Percentiles rank a stretch among this genome's conserved stretches.
These are phyloP conservation scores for Drosophila testacea DNA, from an alignment of 2,888 invertebrate species.

Conservation along the genomic window DNA sequence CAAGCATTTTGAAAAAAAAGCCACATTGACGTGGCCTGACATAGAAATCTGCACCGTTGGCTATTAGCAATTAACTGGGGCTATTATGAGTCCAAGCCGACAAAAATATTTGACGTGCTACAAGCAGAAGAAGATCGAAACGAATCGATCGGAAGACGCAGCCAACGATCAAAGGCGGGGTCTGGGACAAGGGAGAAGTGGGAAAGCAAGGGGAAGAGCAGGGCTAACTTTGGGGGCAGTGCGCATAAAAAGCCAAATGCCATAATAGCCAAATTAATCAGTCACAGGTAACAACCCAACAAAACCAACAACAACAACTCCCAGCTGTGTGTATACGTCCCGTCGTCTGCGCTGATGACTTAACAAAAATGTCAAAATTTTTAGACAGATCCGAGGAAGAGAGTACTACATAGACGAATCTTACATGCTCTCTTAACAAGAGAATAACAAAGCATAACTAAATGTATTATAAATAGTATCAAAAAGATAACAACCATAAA, in stretches of 20 bases:
- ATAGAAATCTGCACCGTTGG: constrained; percentile 81
- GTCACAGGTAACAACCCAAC: constrained; percentile 75
- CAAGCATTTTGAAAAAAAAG: constrained; percentile 16
- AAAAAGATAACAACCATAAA: neutral
- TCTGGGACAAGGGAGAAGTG: neutral
- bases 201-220: neutral
- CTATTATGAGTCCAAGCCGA: constrained; percentile 71
- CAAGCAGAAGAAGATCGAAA: constrained; percentile 81
- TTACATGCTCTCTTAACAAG: constrained; percentile 37
- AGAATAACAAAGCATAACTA: constrained; percentile 16
- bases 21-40: constrained; percentile 72
- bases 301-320: constrained; percentile 40
- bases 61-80: constrained; percentile 81
- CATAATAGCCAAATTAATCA: constrained; percentile 81
- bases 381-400: constrained; percentile 11
- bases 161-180: constrained; percentile 57
- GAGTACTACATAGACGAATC: constrained; percentile 23
- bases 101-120: constrained; percentile 75
- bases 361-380: constrained; percentile 79
- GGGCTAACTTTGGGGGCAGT: constrained; percentile 60
- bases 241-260: constrained; percentile 78
- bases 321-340: constrained; percentile 50
- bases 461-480: constrained; percentile 5
- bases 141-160: constrained; percentile 70
- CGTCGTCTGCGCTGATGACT: constrained; percentile 75